phyloP scores from a whole-genome alignment of 2,797 vertebrate species.

The Eidolon dupreanum region DNA sequence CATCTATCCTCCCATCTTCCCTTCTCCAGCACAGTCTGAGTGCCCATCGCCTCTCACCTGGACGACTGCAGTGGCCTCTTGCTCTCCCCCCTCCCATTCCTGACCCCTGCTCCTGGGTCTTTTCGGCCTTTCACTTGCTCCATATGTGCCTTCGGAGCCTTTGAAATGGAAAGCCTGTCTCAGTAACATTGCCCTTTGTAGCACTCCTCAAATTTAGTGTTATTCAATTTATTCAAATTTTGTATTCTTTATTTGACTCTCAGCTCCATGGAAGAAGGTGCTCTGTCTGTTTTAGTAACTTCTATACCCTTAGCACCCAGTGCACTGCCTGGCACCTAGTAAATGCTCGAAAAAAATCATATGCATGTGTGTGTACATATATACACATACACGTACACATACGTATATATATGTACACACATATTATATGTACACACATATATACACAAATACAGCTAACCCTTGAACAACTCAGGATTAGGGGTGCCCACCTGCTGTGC shows the following conservation, averaged over 20 bases:
- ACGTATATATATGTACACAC: too few species aligned
- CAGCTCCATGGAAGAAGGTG: background rate
- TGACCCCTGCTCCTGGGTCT: background rate
- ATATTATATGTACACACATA: too few species aligned
- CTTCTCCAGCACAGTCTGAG: background rate
- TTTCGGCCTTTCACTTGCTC: background rate
- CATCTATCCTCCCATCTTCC: background rate
- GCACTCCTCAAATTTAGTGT: background rate
- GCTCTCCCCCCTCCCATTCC: too few species aligned
- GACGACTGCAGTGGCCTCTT: background rate
- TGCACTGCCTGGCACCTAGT: background rate
- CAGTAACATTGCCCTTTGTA: background rate
- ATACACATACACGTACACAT: too few species aligned
- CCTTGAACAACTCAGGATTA: background rate
- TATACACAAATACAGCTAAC: too few species aligned
- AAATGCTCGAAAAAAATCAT: background rate
- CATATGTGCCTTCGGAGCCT: background rate
- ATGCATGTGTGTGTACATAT: too few species aligned
- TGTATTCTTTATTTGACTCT: background rate
- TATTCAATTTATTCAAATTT: background rate
- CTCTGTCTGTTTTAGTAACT: background rate
- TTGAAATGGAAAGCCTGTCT: background rate
- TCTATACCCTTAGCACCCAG: background rate
- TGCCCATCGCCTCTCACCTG: rapidly evolving
- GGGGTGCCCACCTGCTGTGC: background rate